Base-by-base conservation (phyloP, 2,113 vertebrate species). In the Phyllopteryx taeniolatus region DNA sequence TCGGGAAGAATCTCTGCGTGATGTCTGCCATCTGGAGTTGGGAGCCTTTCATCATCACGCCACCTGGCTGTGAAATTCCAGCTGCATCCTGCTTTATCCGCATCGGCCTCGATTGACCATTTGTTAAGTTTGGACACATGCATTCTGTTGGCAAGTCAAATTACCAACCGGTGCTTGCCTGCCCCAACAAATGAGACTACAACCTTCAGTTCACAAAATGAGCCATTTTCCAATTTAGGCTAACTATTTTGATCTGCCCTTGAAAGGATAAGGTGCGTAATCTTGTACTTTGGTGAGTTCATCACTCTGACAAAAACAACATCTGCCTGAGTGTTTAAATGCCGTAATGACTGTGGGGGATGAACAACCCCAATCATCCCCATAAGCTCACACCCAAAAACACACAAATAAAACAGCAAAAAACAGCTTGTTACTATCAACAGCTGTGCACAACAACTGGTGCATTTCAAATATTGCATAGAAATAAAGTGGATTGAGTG, bases 301-400 rank as follows among this genome's bases (percentile, higher is more conserved):
- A 81, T 83, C 79, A 6, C 65, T 71, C 72, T 20, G 70, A 67
- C 76, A 78, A 74, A 67, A 86, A 87, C 82, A 86, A 81, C 85
- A 85, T 83, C 88, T 90, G 86, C 82, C 71, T 62, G 67, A 85
- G 74, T 87, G 15, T 86, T 90, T 85, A 87, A 90, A 85, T 65
- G 67, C 76, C 78, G 87, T 88, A 79, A 83, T 71, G 61, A 75
- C 56, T 71, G 76, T 75, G 73, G 62, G 44, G 72, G 67, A 77
- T 78, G 67, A 80, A 74, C 62, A 42, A 46, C 54, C 35, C n/a
- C 46, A 72, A 61, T 46, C 70, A 76, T 67, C 43, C 27, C 42
- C 47, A n/a, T 67, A 67, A 73, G 65, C 43, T 27, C 67, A 47
- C 60, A 69, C 53, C 44, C 71, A 9, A 62, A 53, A 70, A 69